phyloP scores from a whole-genome alignment of 2,113 vertebrate species.

The Poecile atricapillus region DNA sequence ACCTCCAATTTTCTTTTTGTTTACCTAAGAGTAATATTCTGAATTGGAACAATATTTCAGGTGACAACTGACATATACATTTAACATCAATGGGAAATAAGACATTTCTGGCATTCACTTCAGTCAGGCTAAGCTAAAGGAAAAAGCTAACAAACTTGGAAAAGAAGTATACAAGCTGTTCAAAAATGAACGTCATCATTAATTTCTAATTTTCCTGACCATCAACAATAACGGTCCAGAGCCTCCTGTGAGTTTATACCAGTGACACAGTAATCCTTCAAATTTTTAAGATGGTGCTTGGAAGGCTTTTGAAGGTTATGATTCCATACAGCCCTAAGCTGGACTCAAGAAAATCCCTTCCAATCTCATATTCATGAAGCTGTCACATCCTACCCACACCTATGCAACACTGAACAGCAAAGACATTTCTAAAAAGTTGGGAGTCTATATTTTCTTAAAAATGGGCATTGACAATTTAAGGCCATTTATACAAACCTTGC shows the following conservation, averaged over 20 bases:
- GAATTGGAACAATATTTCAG: background rate
- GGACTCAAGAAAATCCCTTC: background rate
- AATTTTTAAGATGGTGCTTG: background rate
- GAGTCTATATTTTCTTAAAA: background rate
- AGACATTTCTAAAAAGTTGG: background rate
- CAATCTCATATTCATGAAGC: background rate
- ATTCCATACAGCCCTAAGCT: background rate
- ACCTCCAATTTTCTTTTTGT: background rate
- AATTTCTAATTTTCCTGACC: background rate
- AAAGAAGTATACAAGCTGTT: background rate
- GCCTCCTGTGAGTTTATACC: background rate
- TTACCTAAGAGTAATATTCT: constrained; percentile 3
- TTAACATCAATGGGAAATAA: background rate
- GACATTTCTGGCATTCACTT: background rate
- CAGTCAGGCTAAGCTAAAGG: background rate
- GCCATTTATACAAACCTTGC: background rate
- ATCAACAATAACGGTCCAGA: background rate
- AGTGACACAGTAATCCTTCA: background rate
- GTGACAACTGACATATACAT: background rate
- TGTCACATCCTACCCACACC: background rate
- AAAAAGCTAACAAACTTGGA: background rate
- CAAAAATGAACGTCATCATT: background rate
- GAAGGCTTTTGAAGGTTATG: background rate
- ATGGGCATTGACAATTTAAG: background rate
- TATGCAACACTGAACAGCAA: background rate